Conservation (phyloP, 2,113 vertebrate genomes). For the Emydocephalus ijimae region DNA sequence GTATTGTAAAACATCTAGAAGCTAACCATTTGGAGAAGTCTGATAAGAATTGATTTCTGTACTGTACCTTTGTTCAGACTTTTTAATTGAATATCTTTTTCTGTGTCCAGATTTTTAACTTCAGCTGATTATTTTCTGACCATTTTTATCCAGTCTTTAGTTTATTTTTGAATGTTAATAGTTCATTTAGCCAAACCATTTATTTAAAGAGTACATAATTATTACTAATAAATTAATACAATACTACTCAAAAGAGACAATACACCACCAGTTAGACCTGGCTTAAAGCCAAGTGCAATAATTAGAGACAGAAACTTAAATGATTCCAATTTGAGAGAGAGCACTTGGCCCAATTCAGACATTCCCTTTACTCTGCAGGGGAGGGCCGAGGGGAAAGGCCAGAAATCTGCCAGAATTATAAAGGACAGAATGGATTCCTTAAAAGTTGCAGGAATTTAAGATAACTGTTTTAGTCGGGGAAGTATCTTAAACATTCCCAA, state of each 20-base stretch:
- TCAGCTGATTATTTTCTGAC: neutral
- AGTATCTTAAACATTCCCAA: neutral
- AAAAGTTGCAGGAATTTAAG: neutral
- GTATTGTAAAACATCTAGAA: neutral
- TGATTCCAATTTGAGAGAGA: neutral
- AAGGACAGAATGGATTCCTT: neutral
- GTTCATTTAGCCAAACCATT: neutral
- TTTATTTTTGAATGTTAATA: neutral
- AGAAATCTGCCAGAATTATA: neutral
- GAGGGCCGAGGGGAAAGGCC: neutral
- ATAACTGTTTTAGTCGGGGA: neutral
- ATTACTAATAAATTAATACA: neutral
- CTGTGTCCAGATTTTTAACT: neutral
- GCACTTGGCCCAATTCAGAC: neutral
- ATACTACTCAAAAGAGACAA: neutral
- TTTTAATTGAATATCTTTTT: neutral
- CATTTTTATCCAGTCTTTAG: neutral
- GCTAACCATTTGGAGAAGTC: neutral
- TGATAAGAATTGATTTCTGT: neutral
- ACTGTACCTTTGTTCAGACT: neutral
- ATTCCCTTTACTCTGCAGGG: neutral
- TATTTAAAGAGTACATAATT: neutral
- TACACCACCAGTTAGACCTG: neutral
- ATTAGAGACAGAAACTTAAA: neutral
- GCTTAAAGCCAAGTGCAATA: neutral